phyloP scores from a whole-genome alignment of 2,113 vertebrate genomes.

The Coptodon bakossiorum region DNA sequence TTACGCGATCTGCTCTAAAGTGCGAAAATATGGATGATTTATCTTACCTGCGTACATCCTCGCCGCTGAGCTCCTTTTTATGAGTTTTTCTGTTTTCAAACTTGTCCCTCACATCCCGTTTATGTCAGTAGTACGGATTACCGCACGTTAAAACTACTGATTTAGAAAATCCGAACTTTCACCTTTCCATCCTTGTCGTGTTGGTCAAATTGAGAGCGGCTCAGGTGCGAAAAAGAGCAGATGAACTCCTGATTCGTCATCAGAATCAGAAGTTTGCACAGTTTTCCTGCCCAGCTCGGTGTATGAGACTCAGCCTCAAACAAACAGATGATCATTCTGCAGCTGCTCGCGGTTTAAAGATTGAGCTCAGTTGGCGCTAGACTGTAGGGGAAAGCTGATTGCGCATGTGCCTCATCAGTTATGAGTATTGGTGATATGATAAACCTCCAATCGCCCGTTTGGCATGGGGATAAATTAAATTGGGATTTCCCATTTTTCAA shows the following conservation, averaged over 20 bases:
- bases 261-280: not conserved
- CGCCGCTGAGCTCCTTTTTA: not conserved
- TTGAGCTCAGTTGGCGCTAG: constrained; percentile 31
- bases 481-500: not conserved
- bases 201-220: not conserved
- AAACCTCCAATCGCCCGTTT: not conserved
- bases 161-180: constrained; percentile 32
- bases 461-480: not conserved
- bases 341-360: constrained; percentile 29
- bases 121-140: not conserved
- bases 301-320: not conserved
- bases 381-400: not conserved
- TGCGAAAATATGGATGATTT: not conserved
- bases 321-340: constrained; percentile 23
- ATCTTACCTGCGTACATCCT: constrained; percentile 59
- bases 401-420: constrained; percentile 32
- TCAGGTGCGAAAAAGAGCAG: not conserved
- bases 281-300: not conserved
- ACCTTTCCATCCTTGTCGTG: constrained; percentile 26
- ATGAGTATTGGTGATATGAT: not conserved
- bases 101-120: constrained; percentile 23
- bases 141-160: not conserved
- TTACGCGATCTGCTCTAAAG: not conserved
- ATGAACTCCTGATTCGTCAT: not conserved
- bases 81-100: not conserved